These are phyloP conservation scores for Gastrophryne carolinensis DNA, from an alignment of 2,797 vertebrate species.

Conservation along the genomic window DNA sequence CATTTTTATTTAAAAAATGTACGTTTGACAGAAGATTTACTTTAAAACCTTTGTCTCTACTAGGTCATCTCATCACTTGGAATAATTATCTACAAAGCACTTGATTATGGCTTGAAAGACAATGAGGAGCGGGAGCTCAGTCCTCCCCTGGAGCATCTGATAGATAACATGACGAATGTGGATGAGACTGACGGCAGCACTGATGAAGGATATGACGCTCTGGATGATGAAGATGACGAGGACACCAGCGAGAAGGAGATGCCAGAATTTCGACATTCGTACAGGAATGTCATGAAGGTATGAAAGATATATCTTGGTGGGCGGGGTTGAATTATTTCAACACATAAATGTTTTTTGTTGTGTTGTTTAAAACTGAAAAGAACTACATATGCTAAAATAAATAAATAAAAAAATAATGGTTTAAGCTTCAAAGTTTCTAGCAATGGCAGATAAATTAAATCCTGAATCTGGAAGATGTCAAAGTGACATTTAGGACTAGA, in stretches of 20 bases:
- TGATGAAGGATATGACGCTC: slow-evolving; percentile 92
- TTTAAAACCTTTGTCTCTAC: background rate
- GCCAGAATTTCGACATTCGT: slow-evolving; percentile 72
- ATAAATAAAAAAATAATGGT: too few relatives aligned
- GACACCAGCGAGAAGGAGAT: slow-evolving; percentile 67
- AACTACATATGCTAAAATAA: too few relatives aligned
- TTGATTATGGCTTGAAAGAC: slow-evolving; percentile 96
- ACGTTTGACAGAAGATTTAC: background rate
- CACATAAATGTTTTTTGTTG: too few relatives aligned
- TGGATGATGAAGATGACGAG: slow-evolving; percentile 82
- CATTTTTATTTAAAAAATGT: too few relatives aligned
- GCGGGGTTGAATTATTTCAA: too few relatives aligned
- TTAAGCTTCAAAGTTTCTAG: too few relatives aligned
- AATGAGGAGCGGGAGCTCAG: slow-evolving; percentile 94
- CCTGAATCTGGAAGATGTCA: too few relatives aligned
- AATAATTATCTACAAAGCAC: slow-evolving; percentile 96
- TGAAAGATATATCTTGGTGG: too few relatives aligned
- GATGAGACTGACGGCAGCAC: slow-evolving; percentile 75
- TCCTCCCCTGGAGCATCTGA: slow-evolving; percentile 91
- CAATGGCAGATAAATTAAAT: too few relatives aligned
- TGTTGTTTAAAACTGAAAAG: too few relatives aligned
- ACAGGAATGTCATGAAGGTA: slow-evolving; percentile 91
- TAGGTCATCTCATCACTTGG: slow-evolving; percentile 92
- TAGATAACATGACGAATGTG: slow-evolving; percentile 93
- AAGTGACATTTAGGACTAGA: too few relatives aligned